These are phyloP conservation scores for Aramus guarauna DNA, from an alignment of 2,113 vertebrate genomes.

Conservation along the genomic window DNA sequence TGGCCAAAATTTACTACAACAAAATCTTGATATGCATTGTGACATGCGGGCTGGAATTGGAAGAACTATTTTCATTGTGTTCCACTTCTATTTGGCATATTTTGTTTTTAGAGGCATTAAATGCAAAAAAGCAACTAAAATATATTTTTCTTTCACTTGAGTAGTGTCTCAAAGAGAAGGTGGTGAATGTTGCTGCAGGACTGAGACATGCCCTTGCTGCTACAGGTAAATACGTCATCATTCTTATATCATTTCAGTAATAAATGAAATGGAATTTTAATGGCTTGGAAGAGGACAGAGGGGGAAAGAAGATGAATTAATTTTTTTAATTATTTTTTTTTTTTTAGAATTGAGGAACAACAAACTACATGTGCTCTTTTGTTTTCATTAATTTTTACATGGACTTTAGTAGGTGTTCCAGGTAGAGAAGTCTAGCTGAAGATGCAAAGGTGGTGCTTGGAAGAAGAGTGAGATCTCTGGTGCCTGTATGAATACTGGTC, in stretches of 20 bases:
- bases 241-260: background rate
- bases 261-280: background rate
- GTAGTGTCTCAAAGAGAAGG: constrained; percentile 79
- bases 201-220: constrained; percentile 87
- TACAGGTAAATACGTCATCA: constrained; percentile 74
- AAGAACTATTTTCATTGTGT: background rate
- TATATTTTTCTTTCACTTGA: background rate
- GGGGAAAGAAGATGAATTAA: background rate
- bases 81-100: background rate
- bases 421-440: background rate
- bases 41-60: background rate
- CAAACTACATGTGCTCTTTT: background rate
- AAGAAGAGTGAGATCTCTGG: background rate
- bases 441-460: background rate
- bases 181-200: constrained; percentile 84
- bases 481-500: background rate
- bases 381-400: background rate
- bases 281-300: background rate
- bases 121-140: background rate
- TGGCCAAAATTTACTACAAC: background rate
- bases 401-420: background rate
- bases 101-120: background rate
- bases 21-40: background rate
- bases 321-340: background rate
- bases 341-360: background rate